These are phyloP conservation scores for Tursiops truncatus DNA, from an alignment of 2,113 vertebrate genomes.

Conservation along the genomic window DNA sequence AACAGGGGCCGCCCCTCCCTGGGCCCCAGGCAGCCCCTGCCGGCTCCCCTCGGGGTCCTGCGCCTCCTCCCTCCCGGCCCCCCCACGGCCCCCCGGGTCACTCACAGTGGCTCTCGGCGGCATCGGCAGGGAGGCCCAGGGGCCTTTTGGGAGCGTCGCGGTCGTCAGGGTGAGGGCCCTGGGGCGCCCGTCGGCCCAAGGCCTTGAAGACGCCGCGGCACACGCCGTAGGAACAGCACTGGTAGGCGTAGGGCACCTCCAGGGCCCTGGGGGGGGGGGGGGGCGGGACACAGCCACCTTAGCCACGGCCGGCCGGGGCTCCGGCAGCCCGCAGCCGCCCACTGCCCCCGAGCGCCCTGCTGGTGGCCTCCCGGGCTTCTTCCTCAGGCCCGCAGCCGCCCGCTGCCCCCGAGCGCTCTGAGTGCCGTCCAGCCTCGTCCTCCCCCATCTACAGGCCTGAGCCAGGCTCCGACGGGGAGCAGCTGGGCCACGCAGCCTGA, in stretches of 20 bases:
- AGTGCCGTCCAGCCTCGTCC: neutral
- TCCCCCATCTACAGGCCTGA: neutral
- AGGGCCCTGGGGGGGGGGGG: conserved; percentile 84
- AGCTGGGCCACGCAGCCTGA: neutral
- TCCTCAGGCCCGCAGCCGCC: neutral
- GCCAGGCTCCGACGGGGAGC: neutral
- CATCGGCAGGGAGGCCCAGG: conserved; percentile 86
- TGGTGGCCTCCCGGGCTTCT: neutral
- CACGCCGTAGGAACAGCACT: conserved; percentile 93
- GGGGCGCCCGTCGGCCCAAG: conserved; percentile 86
- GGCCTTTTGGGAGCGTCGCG: conserved; percentile 89
- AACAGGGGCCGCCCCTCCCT: neutral
- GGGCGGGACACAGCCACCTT: neutral
- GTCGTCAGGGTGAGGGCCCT: conserved; percentile 84
- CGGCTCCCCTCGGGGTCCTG: neutral
- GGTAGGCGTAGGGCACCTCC: conserved; percentile 96
- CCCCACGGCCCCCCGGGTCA: neutral
- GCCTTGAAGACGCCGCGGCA: conserved; percentile 88
- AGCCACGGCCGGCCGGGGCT: neutral
- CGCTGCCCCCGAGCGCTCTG: neutral
- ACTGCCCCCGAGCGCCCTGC: rapidly evolving
- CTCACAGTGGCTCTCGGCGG: conserved; percentile 92
- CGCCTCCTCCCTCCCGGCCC: neutral
- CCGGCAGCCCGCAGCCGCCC: neutral
- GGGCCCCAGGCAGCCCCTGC: neutral